Evolutionary conservation across 2,888 invertebrate genomes (phyloP), one percentile per base, ranked within the genome.

Genomic region (Amphipyra tragopoginis): DNA sequence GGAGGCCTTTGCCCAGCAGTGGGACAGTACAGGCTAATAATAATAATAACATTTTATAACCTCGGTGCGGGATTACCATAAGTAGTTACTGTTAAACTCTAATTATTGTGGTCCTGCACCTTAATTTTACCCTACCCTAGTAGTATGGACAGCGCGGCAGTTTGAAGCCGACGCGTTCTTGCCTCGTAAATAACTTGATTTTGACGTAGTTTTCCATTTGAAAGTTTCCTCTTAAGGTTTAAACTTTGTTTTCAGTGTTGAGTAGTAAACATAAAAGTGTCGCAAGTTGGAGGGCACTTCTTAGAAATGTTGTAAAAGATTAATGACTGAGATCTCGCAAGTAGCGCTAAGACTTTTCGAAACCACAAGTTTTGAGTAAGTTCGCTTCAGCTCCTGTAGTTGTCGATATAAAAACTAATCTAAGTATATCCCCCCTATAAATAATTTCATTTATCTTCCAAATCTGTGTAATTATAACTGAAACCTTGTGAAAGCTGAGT

Each of bases 251-350:
- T 73, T 51, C 43, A 61, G 75, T 65, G 75, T 75, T 77, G 58
- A 75, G 71, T 63, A 60, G 71, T 62, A 77, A 77, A 76, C 52
- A 63, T 65, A 63, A 77, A 73, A 77, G 65, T 75, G 64, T 75
- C 64, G 62, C 65, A 51, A 67, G 42, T 60, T 65, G 51, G 58
- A 68, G 59, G 53, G 57, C 54, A 74, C 71, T 76, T 74, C 67
- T 55, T 67, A 58, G 62, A 71, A 77, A 76, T 57, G 60, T 77
- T 76, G 57, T 71, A 45, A 76, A 74, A 71, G 71, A 76, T 71
- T 75, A 71, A 71, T 76, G 75, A 67, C 62, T 61, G 9, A 67
- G 59, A 70, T 64, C 51, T 57, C 13, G 34, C 13, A 0, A 64
- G 38, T 50, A 50, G 33, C 47, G 44, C 48, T 26, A 15, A n/a